These are phyloP conservation scores for Lepetodrilus schrolli DNA, from an alignment of 2,888 invertebrate species.

Conservation along the genomic window DNA sequence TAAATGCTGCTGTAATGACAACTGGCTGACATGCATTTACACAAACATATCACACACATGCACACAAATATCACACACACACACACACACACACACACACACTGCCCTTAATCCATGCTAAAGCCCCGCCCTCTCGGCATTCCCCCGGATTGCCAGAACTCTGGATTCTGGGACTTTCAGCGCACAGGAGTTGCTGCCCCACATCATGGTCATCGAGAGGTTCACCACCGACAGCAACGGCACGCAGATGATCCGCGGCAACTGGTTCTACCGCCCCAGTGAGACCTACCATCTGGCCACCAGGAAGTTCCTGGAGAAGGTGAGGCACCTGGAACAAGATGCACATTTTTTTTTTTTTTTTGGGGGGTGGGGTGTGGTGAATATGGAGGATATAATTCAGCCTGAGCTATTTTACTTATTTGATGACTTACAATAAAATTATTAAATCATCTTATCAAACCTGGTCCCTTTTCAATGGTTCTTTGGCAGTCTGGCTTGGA, in stretches of 20 bases:
- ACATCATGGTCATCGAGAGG: slow-evolving; percentile 90
- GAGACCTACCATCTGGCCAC: slow-evolving; percentile 97
- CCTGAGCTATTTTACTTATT: no score
- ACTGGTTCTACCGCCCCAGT: slow-evolving; percentile 91
- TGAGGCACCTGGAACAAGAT: no score
- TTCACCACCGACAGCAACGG: slow-evolving; percentile 88
- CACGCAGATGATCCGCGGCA: slow-evolving; percentile 89
- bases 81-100: not conserved
- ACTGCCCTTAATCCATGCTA: slow-evolving; percentile 8
- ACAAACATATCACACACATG: no score
- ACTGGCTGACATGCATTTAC: not conserved
- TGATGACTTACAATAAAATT: no score
- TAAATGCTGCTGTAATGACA: no score
- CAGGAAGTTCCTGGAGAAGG: slow-evolving; percentile 93
- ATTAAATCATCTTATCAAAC: no score
- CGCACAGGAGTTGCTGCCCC: slow-evolving; percentile 69
- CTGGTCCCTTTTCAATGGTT: no score
- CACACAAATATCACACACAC: not conserved
- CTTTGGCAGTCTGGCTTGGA: no score
- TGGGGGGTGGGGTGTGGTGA: no score
- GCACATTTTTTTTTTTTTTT: no score
- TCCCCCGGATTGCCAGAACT: not conserved
- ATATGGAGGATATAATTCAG: no score
- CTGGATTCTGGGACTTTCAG: slow-evolving; percentile 43
- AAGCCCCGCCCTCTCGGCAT: not conserved